These are phyloP conservation scores for Apamea anceps DNA, from an alignment of 2,888 invertebrate genomes.

Conservation along the genomic window DNA sequence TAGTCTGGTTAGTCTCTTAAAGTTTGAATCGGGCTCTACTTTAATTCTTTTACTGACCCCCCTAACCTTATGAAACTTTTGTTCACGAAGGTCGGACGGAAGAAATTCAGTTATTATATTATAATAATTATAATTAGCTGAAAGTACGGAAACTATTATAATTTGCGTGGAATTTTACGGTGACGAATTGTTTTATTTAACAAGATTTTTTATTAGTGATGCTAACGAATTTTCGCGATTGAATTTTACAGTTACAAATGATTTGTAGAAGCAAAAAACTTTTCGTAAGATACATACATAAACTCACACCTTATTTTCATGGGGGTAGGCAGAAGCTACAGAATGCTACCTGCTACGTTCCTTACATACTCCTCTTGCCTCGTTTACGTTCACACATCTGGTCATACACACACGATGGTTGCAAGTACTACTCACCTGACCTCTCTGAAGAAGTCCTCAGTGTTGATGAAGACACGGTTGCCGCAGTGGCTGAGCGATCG, in stretches of 20 bases:
- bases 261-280: neutral
- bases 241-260: neutral
- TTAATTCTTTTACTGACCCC: slow-evolving; percentile 1
- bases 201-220: neutral
- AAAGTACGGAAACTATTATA: slow-evolving; percentile 4
- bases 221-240: neutral
- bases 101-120: slow-evolving; percentile 30
- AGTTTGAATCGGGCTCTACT: neutral
- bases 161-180: neutral
- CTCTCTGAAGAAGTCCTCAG: too few relatives aligned
- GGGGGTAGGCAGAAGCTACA: too few relatives aligned
- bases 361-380: too few relatives aligned
- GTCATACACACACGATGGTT: too few relatives aligned
- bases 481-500: too few relatives aligned
- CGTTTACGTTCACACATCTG: too few relatives aligned
- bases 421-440: too few relatives aligned
- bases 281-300: neutral
- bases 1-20: too few relatives aligned
- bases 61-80: slow-evolving; percentile 16
- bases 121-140: neutral
- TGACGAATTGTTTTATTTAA: neutral
- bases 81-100: slow-evolving; percentile 20
- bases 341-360: too few relatives aligned
- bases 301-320: too few relatives aligned
- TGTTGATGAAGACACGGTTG: too few relatives aligned